Conservation (phyloP, 2,113 vertebrate genomes). For the Plestiodon gilberti region DNA sequence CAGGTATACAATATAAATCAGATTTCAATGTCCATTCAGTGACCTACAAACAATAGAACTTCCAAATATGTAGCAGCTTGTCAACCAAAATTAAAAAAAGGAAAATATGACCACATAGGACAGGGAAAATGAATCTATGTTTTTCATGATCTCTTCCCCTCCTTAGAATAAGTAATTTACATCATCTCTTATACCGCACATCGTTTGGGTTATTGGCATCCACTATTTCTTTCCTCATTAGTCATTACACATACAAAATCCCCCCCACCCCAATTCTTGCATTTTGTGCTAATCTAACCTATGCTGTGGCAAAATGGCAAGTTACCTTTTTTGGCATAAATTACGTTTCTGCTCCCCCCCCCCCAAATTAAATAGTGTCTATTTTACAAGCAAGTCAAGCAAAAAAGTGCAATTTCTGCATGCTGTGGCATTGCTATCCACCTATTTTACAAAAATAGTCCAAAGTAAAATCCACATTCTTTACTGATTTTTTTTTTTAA, state of each 20-base stretch:
- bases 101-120: slow-evolving; percentile 54
- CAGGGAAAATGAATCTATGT: slow-evolving; percentile 65
- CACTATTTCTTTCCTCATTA: slow-evolving; percentile 40
- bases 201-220: slow-evolving; percentile 71
- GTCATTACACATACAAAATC: slow-evolving; percentile 45
- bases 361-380: slow-evolving; percentile 69
- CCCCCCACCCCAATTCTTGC: slow-evolving; percentile 15
- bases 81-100: slow-evolving; percentile 69
- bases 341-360: slow-evolving; percentile 41
- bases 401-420: slow-evolving; percentile 76
- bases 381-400: slow-evolving; percentile 72
- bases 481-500: slow-evolving; percentile 21
- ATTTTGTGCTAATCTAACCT: slow-evolving; percentile 70
- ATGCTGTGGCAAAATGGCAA: slow-evolving; percentile 66
- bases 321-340: slow-evolving; percentile 74
- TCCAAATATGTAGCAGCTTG: slow-evolving; percentile 85
- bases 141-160: slow-evolving; percentile 65
- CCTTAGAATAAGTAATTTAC: slow-evolving; percentile 63
- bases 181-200: slow-evolving; percentile 58
- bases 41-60: slow-evolving; percentile 85
- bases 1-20: slow-evolving; percentile 98
- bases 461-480: slow-evolving; percentile 46
- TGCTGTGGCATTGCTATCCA: slow-evolving; percentile 65
- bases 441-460: slow-evolving; percentile 64
- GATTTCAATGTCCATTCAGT: slow-evolving; percentile 89